Percentiles rank a stretch among this genome's conserved stretches.
These are phyloP conservation scores for Cantharis nigra DNA, from an alignment of 2,888 invertebrate genomes.

Conservation along the genomic window DNA sequence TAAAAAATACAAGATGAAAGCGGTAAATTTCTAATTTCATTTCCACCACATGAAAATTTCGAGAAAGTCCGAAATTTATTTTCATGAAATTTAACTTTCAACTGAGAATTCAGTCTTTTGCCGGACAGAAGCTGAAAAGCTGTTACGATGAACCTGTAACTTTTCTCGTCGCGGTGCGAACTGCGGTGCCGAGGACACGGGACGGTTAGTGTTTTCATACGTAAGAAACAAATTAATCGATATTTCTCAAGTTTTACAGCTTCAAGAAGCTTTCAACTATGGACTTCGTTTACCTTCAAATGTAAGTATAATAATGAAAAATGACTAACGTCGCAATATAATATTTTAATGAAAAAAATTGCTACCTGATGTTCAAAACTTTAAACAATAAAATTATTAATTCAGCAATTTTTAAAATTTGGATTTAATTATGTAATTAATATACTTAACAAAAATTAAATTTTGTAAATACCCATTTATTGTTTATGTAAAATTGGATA, in stretches of 20 bases:
- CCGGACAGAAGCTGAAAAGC: background rate
- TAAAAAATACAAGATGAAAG: background rate
- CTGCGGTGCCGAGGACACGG: background rate
- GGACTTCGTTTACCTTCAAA: background rate
- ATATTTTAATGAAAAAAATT: background rate
- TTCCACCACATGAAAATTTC: background rate
- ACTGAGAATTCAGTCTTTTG: background rate
- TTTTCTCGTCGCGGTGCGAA: background rate
- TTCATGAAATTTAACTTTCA: background rate
- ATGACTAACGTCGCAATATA: too few relatives aligned
- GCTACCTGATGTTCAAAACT: background rate
- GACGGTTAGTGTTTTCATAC: background rate
- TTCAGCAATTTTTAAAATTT: background rate
- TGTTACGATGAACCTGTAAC: background rate
- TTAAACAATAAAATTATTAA: background rate
- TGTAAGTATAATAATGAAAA: too few relatives aligned
- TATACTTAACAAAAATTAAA: background rate
- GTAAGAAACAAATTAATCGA: background rate
- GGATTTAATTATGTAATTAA: background rate
- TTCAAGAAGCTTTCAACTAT: background rate
- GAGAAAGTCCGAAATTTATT: too few relatives aligned
- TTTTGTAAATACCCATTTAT: background rate
- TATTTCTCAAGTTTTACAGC: background rate
- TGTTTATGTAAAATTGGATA: background rate
- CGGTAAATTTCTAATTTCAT: background rate